These are phyloP conservation scores for Drosophila conformis DNA, from an alignment of 2,888 invertebrate species.

Conservation along the genomic window DNA sequence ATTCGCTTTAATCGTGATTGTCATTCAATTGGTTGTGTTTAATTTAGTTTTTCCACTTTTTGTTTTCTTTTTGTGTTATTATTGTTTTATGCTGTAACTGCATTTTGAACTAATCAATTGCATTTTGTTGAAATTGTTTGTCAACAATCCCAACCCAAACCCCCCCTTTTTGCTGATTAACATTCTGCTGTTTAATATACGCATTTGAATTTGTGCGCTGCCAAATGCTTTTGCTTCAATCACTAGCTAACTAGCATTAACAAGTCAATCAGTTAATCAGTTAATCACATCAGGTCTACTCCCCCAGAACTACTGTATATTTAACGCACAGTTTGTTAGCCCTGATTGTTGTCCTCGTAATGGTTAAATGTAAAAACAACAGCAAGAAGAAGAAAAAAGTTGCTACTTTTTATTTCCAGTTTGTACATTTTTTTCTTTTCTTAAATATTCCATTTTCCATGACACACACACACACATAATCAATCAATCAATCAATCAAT, in stretches of 20 bases:
- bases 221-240: constrained; percentile 25
- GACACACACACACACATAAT: constrained; percentile 1
- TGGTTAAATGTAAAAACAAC: neutral
- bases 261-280: constrained; percentile 4
- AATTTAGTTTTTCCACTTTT: neutral
- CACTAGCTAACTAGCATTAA: constrained; percentile 2
- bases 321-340: constrained; percentile 46
- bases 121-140: constrained; percentile 1
- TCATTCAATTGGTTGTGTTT: constrained; percentile 11
- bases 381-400: neutral
- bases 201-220: constrained; percentile 7
- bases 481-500: neutral
- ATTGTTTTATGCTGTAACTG: neutral
- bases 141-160: constrained; percentile 3
- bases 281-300: constrained; percentile 1
- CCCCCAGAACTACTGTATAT: constrained; percentile 13
- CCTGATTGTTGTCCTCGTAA: constrained; percentile 18
- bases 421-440: neutral
- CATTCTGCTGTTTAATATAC: constrained; percentile 12
- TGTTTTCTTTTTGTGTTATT: neutral
- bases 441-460: neutral
- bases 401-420: neutral
- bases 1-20: constrained; percentile 17
- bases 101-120: neutral
- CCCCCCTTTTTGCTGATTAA: constrained; percentile 7